Percentiles rank a stretch among this genome's conserved stretches.
These are phyloP conservation scores for Hoplodrina blanda DNA, from an alignment of 2,888 invertebrate genomes.

Conservation along the genomic window DNA sequence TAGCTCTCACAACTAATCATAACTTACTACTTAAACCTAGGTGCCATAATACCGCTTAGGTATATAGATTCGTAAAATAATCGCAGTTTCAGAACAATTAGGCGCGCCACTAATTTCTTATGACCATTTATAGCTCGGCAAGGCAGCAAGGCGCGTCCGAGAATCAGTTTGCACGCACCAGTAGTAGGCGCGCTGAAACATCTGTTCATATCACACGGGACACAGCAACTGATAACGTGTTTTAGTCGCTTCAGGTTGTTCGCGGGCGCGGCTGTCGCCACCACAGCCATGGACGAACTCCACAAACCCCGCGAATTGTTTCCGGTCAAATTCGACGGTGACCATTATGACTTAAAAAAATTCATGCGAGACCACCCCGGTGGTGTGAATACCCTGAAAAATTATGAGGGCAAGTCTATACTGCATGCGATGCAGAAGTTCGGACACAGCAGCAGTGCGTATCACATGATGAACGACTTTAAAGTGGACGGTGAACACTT, in stretches of 20 bases:
- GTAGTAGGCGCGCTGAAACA: conserved; percentile 52
- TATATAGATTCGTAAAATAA: conserved; percentile 12
- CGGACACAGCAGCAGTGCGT: conserved; percentile 92
- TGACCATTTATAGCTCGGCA: conserved; percentile 31
- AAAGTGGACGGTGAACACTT: conserved; percentile 82
- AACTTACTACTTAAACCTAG: too few relatives aligned
- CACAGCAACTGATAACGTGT: conserved; percentile 48
- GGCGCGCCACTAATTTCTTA: conserved; percentile 35
- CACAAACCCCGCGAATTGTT: conserved; percentile 65
- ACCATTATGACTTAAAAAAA: conserved; percentile 91
- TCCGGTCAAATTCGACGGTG: conserved; percentile 82
- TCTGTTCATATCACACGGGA: conserved; percentile 56
- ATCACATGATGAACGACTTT: conserved; percentile 92
- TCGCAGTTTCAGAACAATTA: conserved; percentile 17
- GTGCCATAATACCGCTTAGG: not conserved
- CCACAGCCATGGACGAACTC: conserved; percentile 32
- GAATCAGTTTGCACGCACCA: conserved; percentile 39
- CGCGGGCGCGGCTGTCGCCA: conserved; percentile 31
- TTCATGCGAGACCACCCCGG: conserved; percentile 94
- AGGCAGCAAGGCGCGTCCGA: conserved; percentile 40
- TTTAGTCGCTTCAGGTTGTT: conserved; percentile 43
- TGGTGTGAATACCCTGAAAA: conserved; percentile 92
- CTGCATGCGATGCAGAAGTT: conserved; percentile 88
- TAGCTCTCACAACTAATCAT: conserved; percentile 1
- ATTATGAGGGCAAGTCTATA: conserved; percentile 90